phyloP scores from a whole-genome alignment of 1,140 invertebrate species.

The Brachystomella parvula region DNA sequence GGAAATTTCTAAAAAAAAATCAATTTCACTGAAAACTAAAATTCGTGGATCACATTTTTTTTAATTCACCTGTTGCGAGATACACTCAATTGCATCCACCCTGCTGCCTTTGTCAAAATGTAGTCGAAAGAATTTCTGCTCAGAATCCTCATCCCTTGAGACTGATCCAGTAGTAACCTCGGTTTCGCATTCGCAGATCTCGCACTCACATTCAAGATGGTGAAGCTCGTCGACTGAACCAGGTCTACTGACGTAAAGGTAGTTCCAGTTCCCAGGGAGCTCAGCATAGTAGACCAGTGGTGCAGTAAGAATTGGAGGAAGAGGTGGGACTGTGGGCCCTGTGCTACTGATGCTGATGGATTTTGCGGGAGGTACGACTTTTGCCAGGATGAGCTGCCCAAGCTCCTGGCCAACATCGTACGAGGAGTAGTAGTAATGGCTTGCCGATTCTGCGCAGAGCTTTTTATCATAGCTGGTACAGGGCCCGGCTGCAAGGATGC shows the following conservation, averaged over 20 bases:
- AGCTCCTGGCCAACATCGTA: constrained; percentile 49
- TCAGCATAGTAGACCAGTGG: constrained; percentile 39
- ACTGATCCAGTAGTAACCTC: constrained; percentile 44
- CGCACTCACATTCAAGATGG: constrained; percentile 18
- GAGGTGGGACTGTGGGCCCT: neutral
- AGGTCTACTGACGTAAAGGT: constrained; percentile 41
- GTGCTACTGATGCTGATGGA: neutral
- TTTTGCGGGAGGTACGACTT: constrained; percentile 6
- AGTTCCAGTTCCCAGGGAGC: constrained; percentile 44
- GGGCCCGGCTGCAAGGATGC: constrained; percentile 59
- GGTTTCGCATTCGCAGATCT: constrained; percentile 39
- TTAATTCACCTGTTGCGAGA: constrained; percentile 46
- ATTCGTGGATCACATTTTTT: neutral
- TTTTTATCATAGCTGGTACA: constrained; percentile 54
- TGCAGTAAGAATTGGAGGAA: constrained; percentile 29
- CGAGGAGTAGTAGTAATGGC: constrained; percentile 49
- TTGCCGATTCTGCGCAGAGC: constrained; percentile 45
- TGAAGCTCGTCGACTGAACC: constrained; percentile 32
- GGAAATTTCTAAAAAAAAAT: constrained; percentile 44
- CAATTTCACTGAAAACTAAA: no score
- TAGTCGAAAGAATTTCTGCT: constrained; percentile 50
- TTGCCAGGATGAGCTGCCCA: neutral
- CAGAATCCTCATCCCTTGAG: constrained; percentile 41
- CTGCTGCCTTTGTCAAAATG: constrained; percentile 49
- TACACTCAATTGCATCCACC: constrained; percentile 52